Evolutionary conservation across 2,888 invertebrate species (phyloP).

Genomic region (Eucera pruinosa): DNA sequence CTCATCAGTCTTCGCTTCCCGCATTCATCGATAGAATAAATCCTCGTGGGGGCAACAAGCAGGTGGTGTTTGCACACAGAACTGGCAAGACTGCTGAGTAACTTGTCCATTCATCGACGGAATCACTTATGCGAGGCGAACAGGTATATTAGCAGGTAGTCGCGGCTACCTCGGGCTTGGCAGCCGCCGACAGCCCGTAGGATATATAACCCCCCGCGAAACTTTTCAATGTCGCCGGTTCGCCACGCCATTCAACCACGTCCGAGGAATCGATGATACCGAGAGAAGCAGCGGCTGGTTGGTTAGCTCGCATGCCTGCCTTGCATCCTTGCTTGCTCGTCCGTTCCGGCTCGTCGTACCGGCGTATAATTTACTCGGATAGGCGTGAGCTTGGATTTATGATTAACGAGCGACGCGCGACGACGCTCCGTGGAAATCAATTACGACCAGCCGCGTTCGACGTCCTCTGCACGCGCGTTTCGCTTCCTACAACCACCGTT

Average conservation of each 20-base stretch:
- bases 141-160: conserved; percentile 58
- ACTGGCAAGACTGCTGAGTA: conserved; percentile 31
- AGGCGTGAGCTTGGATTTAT: conserved; percentile 60
- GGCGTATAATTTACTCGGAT: conserved; percentile 62
- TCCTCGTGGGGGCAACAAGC: not conserved
- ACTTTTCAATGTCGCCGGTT: conserved; percentile 65
- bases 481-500: conserved; percentile 22
- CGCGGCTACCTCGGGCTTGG: conserved; percentile 19
- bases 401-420: conserved; percentile 60
- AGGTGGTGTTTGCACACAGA: conserved; percentile 13
- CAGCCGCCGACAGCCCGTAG: conserved; percentile 53
- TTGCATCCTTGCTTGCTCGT: conserved; percentile 15
- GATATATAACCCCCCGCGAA: conserved; percentile 53
- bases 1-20: no score
- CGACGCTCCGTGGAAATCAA: conserved; percentile 60
- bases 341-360: conserved; percentile 42
- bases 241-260: conserved; percentile 52
- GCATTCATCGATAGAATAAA: not conserved
- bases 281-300: not conserved
- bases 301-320: conserved; percentile 5
- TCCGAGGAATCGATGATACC: conserved; percentile 59
- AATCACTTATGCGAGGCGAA: conserved; percentile 53
- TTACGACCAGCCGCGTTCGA: conserved; percentile 47
- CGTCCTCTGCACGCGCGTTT: conserved; percentile 21
- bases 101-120: conserved; percentile 61